Evolutionary conservation across 2,888 invertebrate genomes (phyloP), one percentile per base, ranked within the genome.

Genomic region (Tachina lurida): DNA sequence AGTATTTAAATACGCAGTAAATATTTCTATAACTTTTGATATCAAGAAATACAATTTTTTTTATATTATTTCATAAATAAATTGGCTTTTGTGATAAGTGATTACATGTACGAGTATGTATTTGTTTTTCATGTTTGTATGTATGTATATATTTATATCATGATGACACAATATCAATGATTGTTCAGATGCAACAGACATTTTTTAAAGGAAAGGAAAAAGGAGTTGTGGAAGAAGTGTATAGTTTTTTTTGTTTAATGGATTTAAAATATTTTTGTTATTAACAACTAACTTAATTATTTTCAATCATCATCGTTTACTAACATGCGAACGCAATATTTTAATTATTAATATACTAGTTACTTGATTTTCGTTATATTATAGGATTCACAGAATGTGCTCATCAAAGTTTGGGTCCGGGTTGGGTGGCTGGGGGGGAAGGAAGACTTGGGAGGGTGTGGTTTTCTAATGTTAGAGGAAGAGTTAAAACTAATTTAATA

Each of bases 371-470:
- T 65, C 13, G 10, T 73, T 77, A 73, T 89, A 85, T 88, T 90
- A 89, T 91, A 91, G 91, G 91, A 91, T 90, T 90, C 91, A 90
- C 89, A 90, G 90, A 88, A 90, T 91, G 91, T 91, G 91, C 91
- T 91, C 91, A 89, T 88, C 89, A 41, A 62, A 71, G 71, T 31
- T 54, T 68, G 52, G n/a, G 45, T 8, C 13, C n/a, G n/a, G 15
- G 45, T 13, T 10, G 39, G 45, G 62, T 41, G 62, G 62, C n/a
- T 10, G 5, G 60, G 49, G 52, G 31, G 31, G 31, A 31, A 31
- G 31, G 77, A 60, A 49, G 56, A 60, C 62, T 73, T 52, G 49
- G 73, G 39, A 73, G 31, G 43, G 65, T 12, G 43, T 58, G 43
- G 60, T 5, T 52, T 45, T 45, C 15, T 41, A 39, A 54, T 54